Evolutionary conservation across 2,113 vertebrate species (phyloP), one percentile per base, ranked within the genome.

Genomic region (Hucho hucho): DNA sequence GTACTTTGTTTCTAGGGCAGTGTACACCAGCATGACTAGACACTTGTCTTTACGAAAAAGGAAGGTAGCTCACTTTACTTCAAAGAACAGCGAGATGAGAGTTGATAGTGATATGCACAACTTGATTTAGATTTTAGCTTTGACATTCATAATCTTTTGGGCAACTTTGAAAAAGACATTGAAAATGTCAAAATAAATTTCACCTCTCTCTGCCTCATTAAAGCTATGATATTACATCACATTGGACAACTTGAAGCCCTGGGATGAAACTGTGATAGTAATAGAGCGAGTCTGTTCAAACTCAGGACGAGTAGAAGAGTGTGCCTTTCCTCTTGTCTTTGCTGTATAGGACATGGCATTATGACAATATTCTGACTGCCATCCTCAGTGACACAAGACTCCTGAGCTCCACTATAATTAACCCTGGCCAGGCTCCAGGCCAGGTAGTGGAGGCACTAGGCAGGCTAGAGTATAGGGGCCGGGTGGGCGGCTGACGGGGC

Each of bases 331-430:
- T 88, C 91, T 78, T 80, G 86, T 89, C 89, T 91, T 90, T 88
- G 85, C 84, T 79, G 83, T 84, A 88, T 87, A 89, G 89, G 87
- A 91, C 89, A 91, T 92, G 90, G 92, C 91, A 90, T 84, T 66
- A 81, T 91, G 90, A 92, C 91, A 91, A 90, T 83, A 93, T 92
- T 87, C 84, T 84, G 89, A 84, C 92, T 88, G 63, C 83, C 86
- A 82, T 89, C 84, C 87, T 87, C 88, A 75, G 87, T 91, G 89
- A 92, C 92, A 93, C 82, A 77, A 88, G 88, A 90, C 89, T 92
- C 88, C 79, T 87, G 88, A 89, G 91, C 87, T 88, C 87, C 81
- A 85, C 93, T 93, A 94, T 93, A 94, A 94, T 94, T 94, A 94
- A 93, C 92, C 93, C 91, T 93, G 93, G 93, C 90, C 79, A 47